A percentile compares a stretch with the other conserved stretches of the same genome.
Evolutionary conservation across 1,140 invertebrate species (phyloP).

Genomic region (Drosophila ogumai): DNA sequence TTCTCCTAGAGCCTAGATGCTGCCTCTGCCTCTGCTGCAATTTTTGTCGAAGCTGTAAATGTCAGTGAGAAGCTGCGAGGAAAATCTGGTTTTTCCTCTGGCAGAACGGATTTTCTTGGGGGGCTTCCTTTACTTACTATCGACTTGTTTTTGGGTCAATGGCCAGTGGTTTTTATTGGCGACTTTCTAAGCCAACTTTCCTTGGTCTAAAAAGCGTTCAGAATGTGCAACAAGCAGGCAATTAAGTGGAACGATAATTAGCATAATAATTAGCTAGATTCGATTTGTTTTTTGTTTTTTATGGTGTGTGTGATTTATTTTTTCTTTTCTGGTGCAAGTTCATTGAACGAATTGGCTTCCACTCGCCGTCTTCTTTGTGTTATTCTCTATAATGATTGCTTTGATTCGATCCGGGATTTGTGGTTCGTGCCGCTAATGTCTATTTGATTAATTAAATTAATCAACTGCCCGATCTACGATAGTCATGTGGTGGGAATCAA

Average conservation of each 20-base stretch:
- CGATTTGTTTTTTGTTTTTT: conserved; percentile 41
- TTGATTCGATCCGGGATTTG: conserved; percentile 38
- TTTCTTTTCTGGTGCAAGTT: conserved; percentile 46
- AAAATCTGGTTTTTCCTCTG: conserved; percentile 62
- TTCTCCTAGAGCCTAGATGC: conserved; percentile 29
- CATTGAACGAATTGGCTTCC: conserved; percentile 61
- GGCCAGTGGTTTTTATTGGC: conserved; percentile 48
- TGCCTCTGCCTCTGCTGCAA: conserved; percentile 8
- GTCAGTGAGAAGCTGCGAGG: conserved; percentile 52
- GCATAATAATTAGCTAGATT: conserved; percentile 45
- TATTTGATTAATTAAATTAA: conserved; percentile 81
- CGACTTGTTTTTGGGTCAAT: conserved; percentile 61
- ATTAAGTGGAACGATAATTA: conserved; percentile 30
- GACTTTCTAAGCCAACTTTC: conserved; percentile 48
- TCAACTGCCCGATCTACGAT: conserved; percentile 45
- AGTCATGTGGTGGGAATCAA: conserved; percentile 47
- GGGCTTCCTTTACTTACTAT: conserved; percentile 1
- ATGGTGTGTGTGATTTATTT: background rate
- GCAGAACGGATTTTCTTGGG: conserved; percentile 29
- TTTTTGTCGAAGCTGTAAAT: conserved; percentile 59
- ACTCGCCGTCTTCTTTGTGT: conserved; percentile 9
- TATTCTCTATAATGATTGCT: conserved; percentile 51
- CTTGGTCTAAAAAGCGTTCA: conserved; percentile 18
- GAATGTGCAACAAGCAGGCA: conserved; percentile 50
- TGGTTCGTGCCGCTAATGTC: conserved; percentile 72